These are phyloP conservation scores for Trilocha varians DNA, from an alignment of 2,888 invertebrate genomes.

Conservation along the genomic window DNA sequence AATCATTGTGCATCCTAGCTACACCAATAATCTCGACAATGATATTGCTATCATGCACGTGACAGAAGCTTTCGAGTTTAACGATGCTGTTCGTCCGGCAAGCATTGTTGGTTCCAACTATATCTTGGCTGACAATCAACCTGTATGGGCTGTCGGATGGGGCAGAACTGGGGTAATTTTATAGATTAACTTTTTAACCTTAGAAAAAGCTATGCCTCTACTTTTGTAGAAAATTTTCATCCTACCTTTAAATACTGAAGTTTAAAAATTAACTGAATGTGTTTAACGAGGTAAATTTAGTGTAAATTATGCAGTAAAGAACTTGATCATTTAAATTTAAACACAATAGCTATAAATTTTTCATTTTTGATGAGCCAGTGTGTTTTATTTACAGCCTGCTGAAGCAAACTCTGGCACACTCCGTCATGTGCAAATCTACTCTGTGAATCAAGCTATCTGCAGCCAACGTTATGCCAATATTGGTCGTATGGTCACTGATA, in stretches of 20 bases:
- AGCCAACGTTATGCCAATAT: slow-evolving; percentile 20
- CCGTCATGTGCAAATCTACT: slow-evolving; percentile 32
- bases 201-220: too few species aligned
- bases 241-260: too few species aligned
- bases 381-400: slow-evolving; percentile 17
- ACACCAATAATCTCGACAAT: slow-evolving; percentile 23
- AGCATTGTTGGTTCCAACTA: slow-evolving; percentile 27
- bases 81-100: slow-evolving; percentile 9
- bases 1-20: slow-evolving; percentile 33
- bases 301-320: too few species aligned
- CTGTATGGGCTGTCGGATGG: slow-evolving; percentile 45
- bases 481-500: slow-evolving; percentile 22
- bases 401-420: slow-evolving; percentile 29
- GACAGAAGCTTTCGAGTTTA: slow-evolving; percentile 11
- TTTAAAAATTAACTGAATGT: too few species aligned
- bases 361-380: background rate
- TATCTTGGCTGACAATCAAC: slow-evolving; percentile 27
- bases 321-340: too few species aligned
- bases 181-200: too few species aligned
- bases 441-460: slow-evolving; percentile 28
- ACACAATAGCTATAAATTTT: too few species aligned
- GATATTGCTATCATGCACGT: slow-evolving; percentile 30
- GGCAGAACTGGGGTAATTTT: slow-evolving; percentile 26
- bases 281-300: too few species aligned
- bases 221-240: too few species aligned